Base-by-base conservation (phyloP, 1,140 invertebrate genomes). In the Cecropterus lyciades region DNA sequence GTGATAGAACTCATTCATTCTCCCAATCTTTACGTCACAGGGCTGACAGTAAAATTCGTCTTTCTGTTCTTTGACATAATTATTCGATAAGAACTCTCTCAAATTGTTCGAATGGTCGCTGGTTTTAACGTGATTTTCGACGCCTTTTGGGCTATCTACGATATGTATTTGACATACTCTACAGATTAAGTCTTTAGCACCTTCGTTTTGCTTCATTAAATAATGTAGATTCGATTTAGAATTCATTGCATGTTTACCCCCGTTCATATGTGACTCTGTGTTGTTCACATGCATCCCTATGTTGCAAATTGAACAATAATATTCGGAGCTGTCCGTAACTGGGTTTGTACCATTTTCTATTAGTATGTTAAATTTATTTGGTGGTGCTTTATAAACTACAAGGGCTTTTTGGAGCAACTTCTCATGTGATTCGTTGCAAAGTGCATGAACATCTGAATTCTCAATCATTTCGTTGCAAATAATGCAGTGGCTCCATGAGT, bases 391-490 rank as follows among this genome's bases (percentile, higher is more conserved):
- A 9, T 40, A 40, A n/a, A n/a, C 11, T n/a, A 40, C 15, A 6
- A 71, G 24, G 7, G 46, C 52, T 33, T 37, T 43, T 46, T 66
- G 10, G 9, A 67, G 48, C n/a, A 46, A 20, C 14, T 45, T n/a
- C 4, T 48, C 20, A 13, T 71, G 69, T 0, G 17, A 15, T 46
- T 65, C 16, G n/a, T 71, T 48, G 33, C 59, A 57, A 0, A 53
- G 20, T 20, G 43, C 17, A 15, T 71, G 69, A 8, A 48, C 4
- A 11, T 67, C 65, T 13, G 40, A 27, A 52, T 57, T 52, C 3
- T 64, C 59, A 14, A 62, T 46, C 17, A 67, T 43, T 27, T 14
- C 33, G 20, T 71, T 71, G 52, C 69, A 71, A 33, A 71, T 56
- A 0, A 66, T n/a, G 13, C 69, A 70, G 33, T 70, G 69, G 4